These are phyloP conservation scores for Cephalopachus bancanus DNA, from an alignment of 2,797 vertebrate genomes.

Conservation along the genomic window DNA sequence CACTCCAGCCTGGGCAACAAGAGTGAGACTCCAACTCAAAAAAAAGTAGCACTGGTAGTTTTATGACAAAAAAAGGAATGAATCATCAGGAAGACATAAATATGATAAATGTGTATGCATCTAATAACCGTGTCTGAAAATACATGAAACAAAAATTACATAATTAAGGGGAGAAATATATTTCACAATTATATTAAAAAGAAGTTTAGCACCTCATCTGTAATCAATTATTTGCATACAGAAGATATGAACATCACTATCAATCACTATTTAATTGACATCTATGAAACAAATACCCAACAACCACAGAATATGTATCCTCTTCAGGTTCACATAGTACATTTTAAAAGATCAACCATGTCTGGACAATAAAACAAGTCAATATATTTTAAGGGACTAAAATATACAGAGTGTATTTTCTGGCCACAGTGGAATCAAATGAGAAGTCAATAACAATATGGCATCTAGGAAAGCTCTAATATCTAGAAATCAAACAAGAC, in stretches of 20 bases:
- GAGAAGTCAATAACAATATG: slow-evolving; percentile 49
- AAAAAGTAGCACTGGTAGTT: not conserved
- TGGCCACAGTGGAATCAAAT: not conserved
- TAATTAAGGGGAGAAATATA: not conserved
- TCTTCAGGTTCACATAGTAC: not conserved
- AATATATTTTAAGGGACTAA: not conserved
- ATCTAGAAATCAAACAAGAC: slow-evolving; percentile 32
- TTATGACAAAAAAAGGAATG: slow-evolving; percentile 30
- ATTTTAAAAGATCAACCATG: not conserved
- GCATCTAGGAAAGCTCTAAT: not conserved
- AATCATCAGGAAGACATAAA: not conserved
- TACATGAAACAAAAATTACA: not conserved
- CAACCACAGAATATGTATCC: not conserved
- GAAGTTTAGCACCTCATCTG: not conserved
- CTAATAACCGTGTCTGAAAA: slow-evolving; percentile 1
- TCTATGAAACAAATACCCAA: not conserved
- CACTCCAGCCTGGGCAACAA: too few species aligned
- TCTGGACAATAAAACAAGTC: not conserved
- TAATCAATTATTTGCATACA: not conserved
- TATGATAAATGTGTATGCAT: not conserved
- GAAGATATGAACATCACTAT: not conserved
- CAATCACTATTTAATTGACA: not conserved
- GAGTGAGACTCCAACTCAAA: too few species aligned
- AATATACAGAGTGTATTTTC: not conserved
- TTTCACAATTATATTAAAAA: not conserved